Evolutionary conservation across 2,113 vertebrate species (phyloP).

Genomic region (Pantherophis guttatus): DNA sequence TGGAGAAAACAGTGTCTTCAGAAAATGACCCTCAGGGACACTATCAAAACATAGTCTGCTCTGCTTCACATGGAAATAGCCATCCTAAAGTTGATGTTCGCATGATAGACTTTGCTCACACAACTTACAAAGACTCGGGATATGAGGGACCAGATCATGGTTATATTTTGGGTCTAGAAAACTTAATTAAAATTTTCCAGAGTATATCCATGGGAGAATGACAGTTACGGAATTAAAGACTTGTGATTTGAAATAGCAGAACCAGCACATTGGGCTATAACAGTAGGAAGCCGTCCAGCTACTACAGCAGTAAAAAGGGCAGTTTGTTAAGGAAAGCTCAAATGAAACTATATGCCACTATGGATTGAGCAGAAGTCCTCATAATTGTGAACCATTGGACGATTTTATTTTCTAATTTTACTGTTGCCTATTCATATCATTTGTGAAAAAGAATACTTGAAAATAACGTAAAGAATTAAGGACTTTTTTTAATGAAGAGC

Average conservation of each 20-base stretch:
- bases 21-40: conserved; percentile 24
- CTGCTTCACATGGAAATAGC: accelerated
- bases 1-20: conserved; percentile 32
- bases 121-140: conserved; percentile 69
- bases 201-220: conserved; percentile 63
- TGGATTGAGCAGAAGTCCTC: conserved; percentile 32
- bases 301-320: background rate
- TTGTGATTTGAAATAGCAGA: conserved; percentile 26
- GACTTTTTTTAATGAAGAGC: conserved; percentile 13
- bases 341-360: background rate
- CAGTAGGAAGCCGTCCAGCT: background rate
- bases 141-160: conserved; percentile 72
- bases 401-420: conserved; percentile 43
- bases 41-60: background rate
- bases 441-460: conserved; percentile 42
- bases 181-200: conserved; percentile 74
- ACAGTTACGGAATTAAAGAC: conserved; percentile 11
- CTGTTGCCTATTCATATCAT: conserved; percentile 38
- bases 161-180: conserved; percentile 79
- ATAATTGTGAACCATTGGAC: conserved; percentile 28
- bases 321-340: conserved; percentile 14
- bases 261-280: background rate
- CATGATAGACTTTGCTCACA: conserved; percentile 81
- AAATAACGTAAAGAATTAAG: conserved; percentile 47
- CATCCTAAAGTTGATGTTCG: conserved; percentile 63